phyloP scores from a whole-genome alignment of 2,888 invertebrate species.

The Mythimna albipuncta region DNA sequence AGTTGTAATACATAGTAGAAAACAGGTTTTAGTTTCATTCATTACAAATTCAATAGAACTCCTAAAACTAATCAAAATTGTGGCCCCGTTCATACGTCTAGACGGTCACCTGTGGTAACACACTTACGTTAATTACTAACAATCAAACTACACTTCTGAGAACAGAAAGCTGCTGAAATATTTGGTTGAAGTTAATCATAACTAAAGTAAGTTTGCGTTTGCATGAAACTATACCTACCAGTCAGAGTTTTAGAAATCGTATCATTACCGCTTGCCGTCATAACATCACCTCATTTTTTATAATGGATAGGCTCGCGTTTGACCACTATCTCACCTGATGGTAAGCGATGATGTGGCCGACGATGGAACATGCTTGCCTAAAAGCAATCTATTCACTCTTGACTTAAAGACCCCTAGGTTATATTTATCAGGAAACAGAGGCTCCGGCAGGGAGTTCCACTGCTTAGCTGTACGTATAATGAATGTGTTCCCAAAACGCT shows the following conservation, averaged over 20 bases:
- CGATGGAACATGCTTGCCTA: too few species aligned
- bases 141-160: constrained; percentile 6
- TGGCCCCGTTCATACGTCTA: constrained; percentile 42
- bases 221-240: background rate
- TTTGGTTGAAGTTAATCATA: constrained; percentile 15
- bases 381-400: too few species aligned
- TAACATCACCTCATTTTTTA: background rate
- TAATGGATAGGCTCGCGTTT: too few species aligned
- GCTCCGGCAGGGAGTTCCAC: too few species aligned
- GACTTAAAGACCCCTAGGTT: too few species aligned
- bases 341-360: too few species aligned
- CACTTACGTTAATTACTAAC: constrained; percentile 16
- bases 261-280: background rate
- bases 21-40: background rate
- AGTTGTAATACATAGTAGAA: background rate
- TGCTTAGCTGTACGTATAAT: too few species aligned
- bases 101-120: constrained; percentile 35
- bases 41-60: constrained; percentile 13
- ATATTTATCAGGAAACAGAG: too few species aligned
- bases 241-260: background rate
- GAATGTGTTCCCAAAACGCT: too few species aligned
- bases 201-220: background rate
- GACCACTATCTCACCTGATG: too few species aligned
- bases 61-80: constrained; percentile 14
- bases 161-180: background rate